phyloP scores from a whole-genome alignment of 2,797 vertebrate genomes.

The Sebastes melanostomus region DNA sequence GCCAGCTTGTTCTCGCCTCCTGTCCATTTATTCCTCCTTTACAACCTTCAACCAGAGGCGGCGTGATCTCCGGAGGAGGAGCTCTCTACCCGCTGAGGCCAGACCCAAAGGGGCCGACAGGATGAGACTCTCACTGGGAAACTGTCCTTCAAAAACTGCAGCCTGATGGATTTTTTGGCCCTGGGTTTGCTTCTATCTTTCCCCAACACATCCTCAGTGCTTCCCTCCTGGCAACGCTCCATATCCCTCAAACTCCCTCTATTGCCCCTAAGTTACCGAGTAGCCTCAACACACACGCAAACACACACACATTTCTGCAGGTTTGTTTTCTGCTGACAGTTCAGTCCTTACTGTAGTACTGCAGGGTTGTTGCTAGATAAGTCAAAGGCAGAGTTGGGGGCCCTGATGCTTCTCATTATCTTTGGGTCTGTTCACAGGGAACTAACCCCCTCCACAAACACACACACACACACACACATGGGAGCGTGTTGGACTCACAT shows the following conservation, averaged over 20 bases:
- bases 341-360: constrained; percentile 24
- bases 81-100: constrained; percentile 37
- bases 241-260: constrained; percentile 32
- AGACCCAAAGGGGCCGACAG: constrained; percentile 59
- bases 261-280: constrained; percentile 29
- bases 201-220: constrained; percentile 29
- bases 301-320: constrained; percentile 14
- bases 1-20: constrained; percentile 45
- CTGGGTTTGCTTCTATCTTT: constrained; percentile 27
- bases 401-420: constrained; percentile 48
- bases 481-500: constrained; percentile 34
- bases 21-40: constrained; percentile 4
- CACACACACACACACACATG: constrained; percentile 6
- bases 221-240: constrained; percentile 19
- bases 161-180: constrained; percentile 46
- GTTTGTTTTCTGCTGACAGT: constrained; percentile 64
- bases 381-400: constrained; percentile 31
- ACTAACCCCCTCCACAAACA: neutral
- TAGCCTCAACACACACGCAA: constrained; percentile 6
- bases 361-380: constrained; percentile 49
- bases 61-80: constrained; percentile 43
- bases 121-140: constrained; percentile 70
- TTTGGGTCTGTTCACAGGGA: constrained; percentile 27
- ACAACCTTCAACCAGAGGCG: constrained; percentile 65
- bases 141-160: constrained; percentile 75